A percentile compares a stretch with the other conserved stretches of the same genome.
Evolutionary conservation across 2,113 vertebrate species (phyloP).

Genomic region (Petroica traversi): DNA sequence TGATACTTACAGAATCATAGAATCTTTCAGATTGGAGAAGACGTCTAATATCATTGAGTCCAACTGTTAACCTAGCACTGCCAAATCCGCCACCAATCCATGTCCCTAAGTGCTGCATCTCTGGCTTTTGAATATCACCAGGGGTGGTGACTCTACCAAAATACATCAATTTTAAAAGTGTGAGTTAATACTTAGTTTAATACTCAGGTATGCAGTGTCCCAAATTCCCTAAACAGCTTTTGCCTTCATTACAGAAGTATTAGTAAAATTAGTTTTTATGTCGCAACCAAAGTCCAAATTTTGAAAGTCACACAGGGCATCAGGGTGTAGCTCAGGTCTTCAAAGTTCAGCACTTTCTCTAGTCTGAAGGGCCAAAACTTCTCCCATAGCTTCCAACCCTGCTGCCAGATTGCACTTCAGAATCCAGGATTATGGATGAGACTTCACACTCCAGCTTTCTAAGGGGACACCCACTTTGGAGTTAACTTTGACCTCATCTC

Average conservation of each 20-base stretch:
- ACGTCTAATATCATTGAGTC: background rate
- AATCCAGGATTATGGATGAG: background rate
- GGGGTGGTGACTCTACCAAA: background rate
- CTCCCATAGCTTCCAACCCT: background rate
- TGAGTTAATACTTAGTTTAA: background rate
- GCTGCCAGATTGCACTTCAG: background rate
- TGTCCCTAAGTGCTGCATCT: too few species aligned
- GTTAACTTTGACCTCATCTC: background rate
- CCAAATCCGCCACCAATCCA: background rate
- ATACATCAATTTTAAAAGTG: background rate
- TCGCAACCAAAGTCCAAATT: rapidly evolving
- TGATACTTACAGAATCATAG: background rate
- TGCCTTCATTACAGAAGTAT: background rate
- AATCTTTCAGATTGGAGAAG: background rate
- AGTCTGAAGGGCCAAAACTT: background rate
- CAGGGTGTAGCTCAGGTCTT: background rate
- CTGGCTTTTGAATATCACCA: background rate
- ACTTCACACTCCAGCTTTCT: background rate
- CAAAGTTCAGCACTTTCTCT: background rate
- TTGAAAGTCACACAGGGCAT: background rate
- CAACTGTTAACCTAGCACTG: background rate
- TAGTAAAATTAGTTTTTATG: background rate
- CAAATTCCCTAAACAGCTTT: background rate
- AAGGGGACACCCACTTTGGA: background rate
- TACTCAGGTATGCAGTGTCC: background rate